Percentiles rank a stretch among this genome's conserved stretches.
Evolutionary conservation across 2,888 invertebrate genomes (phyloP).

Genomic region (Rhyacophila evoluta): DNA sequence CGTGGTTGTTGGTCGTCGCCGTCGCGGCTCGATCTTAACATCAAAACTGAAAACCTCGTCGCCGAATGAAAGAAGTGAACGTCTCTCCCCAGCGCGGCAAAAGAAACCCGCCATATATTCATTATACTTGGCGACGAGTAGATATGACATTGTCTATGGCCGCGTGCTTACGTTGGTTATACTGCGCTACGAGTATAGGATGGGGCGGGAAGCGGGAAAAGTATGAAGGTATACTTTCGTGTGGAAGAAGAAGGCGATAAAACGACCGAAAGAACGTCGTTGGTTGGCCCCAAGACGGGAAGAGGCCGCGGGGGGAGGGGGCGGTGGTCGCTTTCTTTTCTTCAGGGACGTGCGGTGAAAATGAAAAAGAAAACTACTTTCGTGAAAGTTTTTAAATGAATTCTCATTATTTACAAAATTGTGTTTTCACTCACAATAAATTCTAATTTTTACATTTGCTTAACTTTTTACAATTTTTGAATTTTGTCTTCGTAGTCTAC

Average conservation of each 20-base stretch:
- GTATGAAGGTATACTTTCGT: conserved; percentile 71
- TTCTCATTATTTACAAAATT: too few species aligned
- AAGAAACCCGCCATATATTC: conserved; percentile 52
- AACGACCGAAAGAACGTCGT: conserved; percentile 56
- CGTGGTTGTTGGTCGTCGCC: conserved; percentile 35
- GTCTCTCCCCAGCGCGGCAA: conserved; percentile 28
- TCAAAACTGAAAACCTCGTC: conserved; percentile 43
- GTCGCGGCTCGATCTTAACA: conserved; percentile 30
- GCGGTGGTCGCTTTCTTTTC: conserved; percentile 60
- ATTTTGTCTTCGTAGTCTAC: too few species aligned
- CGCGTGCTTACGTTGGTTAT: conserved; percentile 1
- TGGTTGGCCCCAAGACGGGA: conserved; percentile 55
- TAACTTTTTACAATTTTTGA: too few species aligned
- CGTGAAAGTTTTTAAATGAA: too few species aligned
- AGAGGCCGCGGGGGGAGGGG: conserved; percentile 58
- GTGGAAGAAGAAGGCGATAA: conserved; percentile 62
- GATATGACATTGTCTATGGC: conserved; percentile 60
- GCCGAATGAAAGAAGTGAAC: conserved; percentile 45
- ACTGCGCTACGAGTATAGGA: conserved; percentile 33
- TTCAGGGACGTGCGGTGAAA: conserved; percentile 39
- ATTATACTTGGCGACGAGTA: conserved; percentile 61
- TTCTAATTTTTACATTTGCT: too few species aligned
- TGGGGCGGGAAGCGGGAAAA: conserved; percentile 58
- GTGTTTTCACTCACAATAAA: too few species aligned
- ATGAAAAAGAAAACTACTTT: background rate